These are phyloP conservation scores for Esperia sulphurella DNA, from an alignment of 2,888 invertebrate species.

Conservation along the genomic window DNA sequence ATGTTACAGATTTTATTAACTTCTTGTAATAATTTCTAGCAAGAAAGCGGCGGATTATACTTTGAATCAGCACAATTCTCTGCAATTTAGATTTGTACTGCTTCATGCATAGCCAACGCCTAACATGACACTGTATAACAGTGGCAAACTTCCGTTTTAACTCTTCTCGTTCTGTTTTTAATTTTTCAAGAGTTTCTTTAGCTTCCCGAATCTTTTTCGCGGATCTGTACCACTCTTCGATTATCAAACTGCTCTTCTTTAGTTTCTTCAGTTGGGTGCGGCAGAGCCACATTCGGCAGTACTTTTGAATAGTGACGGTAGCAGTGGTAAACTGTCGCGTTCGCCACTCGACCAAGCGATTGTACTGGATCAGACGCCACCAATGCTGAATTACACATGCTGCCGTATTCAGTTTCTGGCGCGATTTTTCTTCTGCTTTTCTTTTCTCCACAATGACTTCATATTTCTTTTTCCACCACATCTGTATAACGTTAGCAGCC, in stretches of 20 bases:
- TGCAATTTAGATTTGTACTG: constrained; percentile 31
- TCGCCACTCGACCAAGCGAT: constrained; percentile 52
- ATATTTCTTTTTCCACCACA: constrained; percentile 85
- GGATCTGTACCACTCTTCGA: constrained; percentile 75
- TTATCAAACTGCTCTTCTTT: constrained; percentile 59
- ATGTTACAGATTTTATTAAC: constrained; percentile 37
- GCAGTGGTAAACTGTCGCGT: constrained; percentile 50
- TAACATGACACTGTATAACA: constrained; percentile 46
- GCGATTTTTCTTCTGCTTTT: constrained; percentile 49
- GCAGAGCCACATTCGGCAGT: constrained; percentile 58
- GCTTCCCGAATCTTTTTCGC: constrained; percentile 42
- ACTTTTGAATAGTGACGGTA: constrained; percentile 57
- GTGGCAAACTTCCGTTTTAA: constrained; percentile 39
- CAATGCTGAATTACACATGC: constrained; percentile 80
- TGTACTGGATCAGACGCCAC: constrained; percentile 71
- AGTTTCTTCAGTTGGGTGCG: constrained; percentile 37
- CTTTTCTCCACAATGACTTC: constrained; percentile 72
- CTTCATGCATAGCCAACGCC: constrained; percentile 51
- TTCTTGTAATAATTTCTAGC: constrained; percentile 36
- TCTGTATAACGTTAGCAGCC: constrained; percentile 82
- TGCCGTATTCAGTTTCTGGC: constrained; percentile 51
- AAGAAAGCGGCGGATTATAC: constrained; percentile 43
- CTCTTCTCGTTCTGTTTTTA: constrained; percentile 38
- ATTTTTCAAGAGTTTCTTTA: constrained; percentile 30
- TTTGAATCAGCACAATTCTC: constrained; percentile 45